A percentile compares a stretch with the other conserved stretches of the same genome.
Conservation (phyloP, 2,113 vertebrate genomes). For the Alethe diademata region DNA sequence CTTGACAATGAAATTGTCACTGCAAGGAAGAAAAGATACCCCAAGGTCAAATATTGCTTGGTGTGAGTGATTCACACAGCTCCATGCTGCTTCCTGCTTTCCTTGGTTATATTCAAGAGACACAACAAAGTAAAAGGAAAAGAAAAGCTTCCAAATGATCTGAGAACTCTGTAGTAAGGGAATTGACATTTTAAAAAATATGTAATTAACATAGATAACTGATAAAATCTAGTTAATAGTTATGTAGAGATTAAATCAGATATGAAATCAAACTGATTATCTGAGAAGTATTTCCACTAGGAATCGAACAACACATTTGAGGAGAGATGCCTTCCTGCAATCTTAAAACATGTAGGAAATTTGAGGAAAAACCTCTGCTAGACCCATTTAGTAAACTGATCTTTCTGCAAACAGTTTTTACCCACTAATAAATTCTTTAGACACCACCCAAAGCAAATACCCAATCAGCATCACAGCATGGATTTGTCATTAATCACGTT, state of each 20-base stretch:
- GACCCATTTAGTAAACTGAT: slow-evolving; percentile 32
- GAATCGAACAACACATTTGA: background rate
- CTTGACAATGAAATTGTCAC: background rate
- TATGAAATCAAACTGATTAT: background rate
- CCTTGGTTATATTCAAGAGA: background rate
- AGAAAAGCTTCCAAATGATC: background rate
- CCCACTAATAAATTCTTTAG: slow-evolving; percentile 25
- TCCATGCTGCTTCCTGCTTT: background rate
- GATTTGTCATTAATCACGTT: background rate
- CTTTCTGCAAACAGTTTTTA: slow-evolving; percentile 12
- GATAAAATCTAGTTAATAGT: slow-evolving; percentile 7
- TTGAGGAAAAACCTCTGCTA: slow-evolving; percentile 1
- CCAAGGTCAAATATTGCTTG: background rate
- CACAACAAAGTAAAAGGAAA: background rate
- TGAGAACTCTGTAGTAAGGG: background rate
- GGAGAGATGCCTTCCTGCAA: background rate
- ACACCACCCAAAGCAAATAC: background rate
- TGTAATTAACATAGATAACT: background rate
- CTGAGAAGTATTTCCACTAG: background rate
- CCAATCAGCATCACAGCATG: background rate
- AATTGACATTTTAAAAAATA: slow-evolving; percentile 22
- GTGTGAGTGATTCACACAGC: background rate
- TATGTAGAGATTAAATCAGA: background rate
- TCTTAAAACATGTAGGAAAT: background rate
- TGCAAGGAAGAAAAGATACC: background rate